phyloP scores from a whole-genome alignment of 2,888 invertebrate genomes.

The Drosophila antonietae region DNA sequence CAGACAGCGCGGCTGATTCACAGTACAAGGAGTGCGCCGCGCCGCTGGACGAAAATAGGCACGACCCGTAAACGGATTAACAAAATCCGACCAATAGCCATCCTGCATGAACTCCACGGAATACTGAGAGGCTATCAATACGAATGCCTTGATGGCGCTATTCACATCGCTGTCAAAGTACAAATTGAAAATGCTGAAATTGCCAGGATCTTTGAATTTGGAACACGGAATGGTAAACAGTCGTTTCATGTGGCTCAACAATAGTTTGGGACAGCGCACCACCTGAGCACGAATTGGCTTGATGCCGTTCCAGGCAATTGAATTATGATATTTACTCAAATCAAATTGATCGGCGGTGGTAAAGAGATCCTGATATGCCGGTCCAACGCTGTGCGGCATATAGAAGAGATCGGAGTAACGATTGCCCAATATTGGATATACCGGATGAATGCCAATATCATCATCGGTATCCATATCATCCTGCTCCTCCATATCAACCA shows the following conservation, averaged over 20 bases:
- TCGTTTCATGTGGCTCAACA: slow-evolving; percentile 34
- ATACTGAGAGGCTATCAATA: slow-evolving; percentile 45
- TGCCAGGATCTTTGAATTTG: slow-evolving; percentile 13
- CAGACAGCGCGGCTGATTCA: slow-evolving; percentile 18
- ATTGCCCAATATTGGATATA: slow-evolving; percentile 44
- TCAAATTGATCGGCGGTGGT: slow-evolving; percentile 49
- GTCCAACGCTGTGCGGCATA: slow-evolving; percentile 61
- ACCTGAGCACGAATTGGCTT: slow-evolving; percentile 38
- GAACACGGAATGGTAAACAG: slow-evolving; percentile 39
- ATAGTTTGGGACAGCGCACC: slow-evolving; percentile 53
- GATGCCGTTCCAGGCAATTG: slow-evolving; percentile 5
- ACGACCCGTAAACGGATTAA: slow-evolving; percentile 69
- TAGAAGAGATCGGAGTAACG: slow-evolving; percentile 49
- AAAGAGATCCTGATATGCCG: slow-evolving; percentile 55
- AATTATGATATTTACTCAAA: slow-evolving; percentile 21
- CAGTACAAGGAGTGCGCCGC: background rate
- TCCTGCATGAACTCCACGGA: slow-evolving; percentile 34
- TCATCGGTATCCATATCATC: slow-evolving; percentile 32
- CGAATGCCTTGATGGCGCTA: slow-evolving; percentile 53
- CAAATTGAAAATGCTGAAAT: slow-evolving; percentile 55
- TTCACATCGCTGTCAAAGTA: slow-evolving; percentile 49
- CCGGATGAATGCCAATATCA: slow-evolving; percentile 5
- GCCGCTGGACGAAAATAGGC: slow-evolving; percentile 44
- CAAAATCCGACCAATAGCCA: slow-evolving; percentile 67
- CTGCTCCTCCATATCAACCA: slow-evolving; percentile 45